Evolutionary conservation across 2,797 vertebrate species (phyloP).

Genomic region (Ctenosaura bakeri): DNA sequence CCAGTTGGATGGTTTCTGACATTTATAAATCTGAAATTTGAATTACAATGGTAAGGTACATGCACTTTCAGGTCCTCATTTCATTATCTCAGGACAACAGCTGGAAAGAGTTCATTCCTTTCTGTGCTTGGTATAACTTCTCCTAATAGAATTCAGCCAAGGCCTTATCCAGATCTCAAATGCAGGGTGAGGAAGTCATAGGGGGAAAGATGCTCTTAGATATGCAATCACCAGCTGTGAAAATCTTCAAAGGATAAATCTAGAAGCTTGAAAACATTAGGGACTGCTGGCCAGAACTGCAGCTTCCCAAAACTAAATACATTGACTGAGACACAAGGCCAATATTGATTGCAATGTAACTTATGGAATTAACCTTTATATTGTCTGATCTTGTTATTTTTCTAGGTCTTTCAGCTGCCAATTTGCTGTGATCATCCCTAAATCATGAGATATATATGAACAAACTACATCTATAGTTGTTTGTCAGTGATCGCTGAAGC

Average conservation of each 20-base stretch:
- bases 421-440: not conserved
- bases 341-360: not conserved
- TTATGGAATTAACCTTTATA: not conserved
- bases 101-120: not conserved
- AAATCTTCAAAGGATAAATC: not conserved
- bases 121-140: not conserved
- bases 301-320: not conserved
- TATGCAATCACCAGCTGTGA: not conserved
- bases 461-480: not conserved
- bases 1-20: not conserved
- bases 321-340: not conserved
- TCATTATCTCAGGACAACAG: not conserved
- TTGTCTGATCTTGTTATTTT: not conserved
- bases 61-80: not conserved
- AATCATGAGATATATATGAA: not conserved
- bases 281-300: not conserved
- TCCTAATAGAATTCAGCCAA: not conserved
- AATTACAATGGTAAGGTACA: not conserved
- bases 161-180: not conserved
- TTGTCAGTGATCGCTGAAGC: conserved; percentile 5
- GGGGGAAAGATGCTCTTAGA: not conserved
- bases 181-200: not conserved
- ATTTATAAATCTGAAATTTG: not conserved
- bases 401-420: not conserved
- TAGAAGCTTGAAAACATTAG: not conserved